Evolutionary conservation across 37 sponge, comb jelly and placozoan species (phyloP), one percentile per base, ranked within the genome.

Genomic region (Spongia lamella): DNA sequence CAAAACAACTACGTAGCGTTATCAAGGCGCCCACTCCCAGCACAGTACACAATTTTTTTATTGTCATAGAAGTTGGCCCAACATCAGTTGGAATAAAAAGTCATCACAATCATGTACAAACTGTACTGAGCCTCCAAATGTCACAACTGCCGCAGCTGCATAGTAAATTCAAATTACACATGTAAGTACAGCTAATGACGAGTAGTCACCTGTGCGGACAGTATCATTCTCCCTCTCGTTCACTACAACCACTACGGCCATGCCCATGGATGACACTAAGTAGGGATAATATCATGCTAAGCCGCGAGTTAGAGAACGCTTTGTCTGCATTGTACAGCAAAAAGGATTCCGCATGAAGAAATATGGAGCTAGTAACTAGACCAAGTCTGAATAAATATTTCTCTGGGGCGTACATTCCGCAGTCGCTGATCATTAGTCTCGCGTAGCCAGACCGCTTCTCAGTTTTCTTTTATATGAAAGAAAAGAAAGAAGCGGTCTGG

Each of bases 371-470:
- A 24, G 53, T 16, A 26, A 70, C 43, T 7, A 80, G 5, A 5
- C 81, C 81, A 29, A 70, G 14, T 9, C 81, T 37, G 49, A 80
- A 80, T 20, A 47, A 62, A 26, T 80, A 80, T 63, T 56, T 70
- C 60, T 80, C 81, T 32, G 81, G 81, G 16, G 72, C 19, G 13
- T 80, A 59, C 57, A 80, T 61, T 34, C 72, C 81, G 49, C 81
- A 80, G 56, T 80, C 81, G 47, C 72, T 70, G 38, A 80, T 80
- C 71, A 80, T 71, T 0, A 72, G 81, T 59, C n/a, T n/a, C n/a
- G n/a, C n/a, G n/a, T n/a, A n/a, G n/a, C n/a, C n/a, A n/a, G n/a
- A n/a, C n/a, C n/a, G n/a, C n/a, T n/a, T n/a, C n/a, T n/a, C n/a
- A n/a, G n/a, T n/a, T n/a, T n/a, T n/a, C n/a, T n/a, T n/a, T n/a